Conservation (phyloP, 2,888 invertebrate species). For the Rotaria magnacalcarata region DNA sequence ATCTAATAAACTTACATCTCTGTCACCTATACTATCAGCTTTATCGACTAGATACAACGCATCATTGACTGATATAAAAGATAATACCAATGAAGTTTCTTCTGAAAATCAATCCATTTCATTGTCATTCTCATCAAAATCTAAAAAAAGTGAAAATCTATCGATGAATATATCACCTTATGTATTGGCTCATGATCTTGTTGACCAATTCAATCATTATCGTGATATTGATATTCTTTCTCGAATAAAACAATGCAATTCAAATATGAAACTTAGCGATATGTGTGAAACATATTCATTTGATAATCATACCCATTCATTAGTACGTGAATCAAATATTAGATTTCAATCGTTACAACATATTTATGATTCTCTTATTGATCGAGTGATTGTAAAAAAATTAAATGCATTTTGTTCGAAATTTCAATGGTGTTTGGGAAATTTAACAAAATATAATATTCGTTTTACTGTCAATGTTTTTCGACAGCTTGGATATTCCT, state of each 20-base stretch:
- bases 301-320: constrained; percentile 2
- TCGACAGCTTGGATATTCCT: background rate
- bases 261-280: background rate
- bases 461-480: background rate
- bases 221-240: background rate
- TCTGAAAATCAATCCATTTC: background rate
- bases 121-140: background rate
- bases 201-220: background rate
- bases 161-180: background rate
- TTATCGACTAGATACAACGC: background rate
- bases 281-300: background rate
- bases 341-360: background rate
- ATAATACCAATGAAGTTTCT: background rate
- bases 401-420: background rate
- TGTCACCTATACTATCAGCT: background rate
- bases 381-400: background rate
- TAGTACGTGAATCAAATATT: background rate
- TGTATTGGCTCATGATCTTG: background rate
- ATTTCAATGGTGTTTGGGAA: background rate
- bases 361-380: background rate
- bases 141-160: background rate
- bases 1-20: background rate
- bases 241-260: background rate
- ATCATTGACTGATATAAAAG: background rate
- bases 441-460: background rate